phyloP scores from a whole-genome alignment of 2,113 vertebrate species.

The Apaloderma vittatum region DNA sequence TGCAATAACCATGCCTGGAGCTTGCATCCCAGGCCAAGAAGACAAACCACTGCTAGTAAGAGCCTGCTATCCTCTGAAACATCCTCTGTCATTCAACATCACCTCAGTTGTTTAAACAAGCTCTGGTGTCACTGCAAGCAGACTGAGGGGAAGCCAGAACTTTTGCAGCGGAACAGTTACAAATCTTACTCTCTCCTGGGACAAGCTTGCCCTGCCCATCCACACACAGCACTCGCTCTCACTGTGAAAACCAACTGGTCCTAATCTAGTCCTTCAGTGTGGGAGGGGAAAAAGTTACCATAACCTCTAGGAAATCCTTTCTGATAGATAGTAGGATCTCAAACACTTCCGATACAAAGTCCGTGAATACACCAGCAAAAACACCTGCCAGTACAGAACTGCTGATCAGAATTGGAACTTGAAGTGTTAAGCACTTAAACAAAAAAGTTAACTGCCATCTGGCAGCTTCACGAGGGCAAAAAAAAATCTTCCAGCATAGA shows the following conservation, averaged over 20 bases:
- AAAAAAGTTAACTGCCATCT: background rate
- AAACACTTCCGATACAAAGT: background rate
- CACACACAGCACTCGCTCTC: background rate
- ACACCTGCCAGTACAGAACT: background rate
- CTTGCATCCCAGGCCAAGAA: background rate
- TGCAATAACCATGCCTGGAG: background rate
- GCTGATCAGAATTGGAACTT: background rate
- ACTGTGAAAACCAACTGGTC: background rate
- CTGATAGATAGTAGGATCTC: background rate
- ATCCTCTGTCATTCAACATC: accelerated
- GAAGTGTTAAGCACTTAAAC: background rate
- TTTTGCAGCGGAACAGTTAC: background rate
- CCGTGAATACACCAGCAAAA: background rate
- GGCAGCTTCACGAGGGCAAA: background rate
- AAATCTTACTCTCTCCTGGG: background rate
- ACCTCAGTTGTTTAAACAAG: background rate
- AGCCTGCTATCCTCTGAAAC: background rate
- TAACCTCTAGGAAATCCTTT: background rate
- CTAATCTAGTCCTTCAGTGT: background rate
- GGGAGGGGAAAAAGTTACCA: background rate
- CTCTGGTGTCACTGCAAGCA: background rate
- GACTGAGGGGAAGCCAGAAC: background rate
- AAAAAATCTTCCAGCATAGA: background rate
- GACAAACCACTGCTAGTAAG: background rate
- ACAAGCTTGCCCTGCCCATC: background rate